Evolutionary conservation across 2,113 vertebrate species (phyloP).

Genomic region (Rhynchomys soricoides): DNA sequence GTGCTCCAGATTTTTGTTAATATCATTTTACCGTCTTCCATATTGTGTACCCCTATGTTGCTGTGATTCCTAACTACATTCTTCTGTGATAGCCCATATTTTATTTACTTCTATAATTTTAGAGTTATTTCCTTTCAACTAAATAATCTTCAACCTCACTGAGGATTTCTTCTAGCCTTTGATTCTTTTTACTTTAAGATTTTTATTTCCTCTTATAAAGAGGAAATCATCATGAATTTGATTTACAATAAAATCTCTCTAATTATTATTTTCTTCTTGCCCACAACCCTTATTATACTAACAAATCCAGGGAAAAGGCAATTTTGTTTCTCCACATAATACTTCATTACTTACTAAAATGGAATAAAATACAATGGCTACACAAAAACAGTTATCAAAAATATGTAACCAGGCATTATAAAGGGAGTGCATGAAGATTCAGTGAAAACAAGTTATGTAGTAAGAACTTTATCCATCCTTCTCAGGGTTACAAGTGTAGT

Average conservation of each 20-base stretch:
- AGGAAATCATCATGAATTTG: not conserved
- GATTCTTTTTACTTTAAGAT: not conserved
- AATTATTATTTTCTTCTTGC: not conserved
- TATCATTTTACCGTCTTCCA: not conserved
- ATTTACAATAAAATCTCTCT: not conserved
- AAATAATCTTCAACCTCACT: not conserved
- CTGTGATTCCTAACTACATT: not conserved
- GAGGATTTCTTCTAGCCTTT: not conserved
- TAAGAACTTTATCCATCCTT: not conserved
- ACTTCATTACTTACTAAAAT: not conserved
- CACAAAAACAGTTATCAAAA: conserved; percentile 12
- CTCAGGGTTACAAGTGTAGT: not conserved
- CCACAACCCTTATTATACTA: not conserved
- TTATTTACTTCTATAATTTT: not conserved
- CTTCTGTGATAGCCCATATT: not conserved
- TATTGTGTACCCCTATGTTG: not conserved
- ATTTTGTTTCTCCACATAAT: conserved; percentile 11
- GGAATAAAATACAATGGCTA: not conserved
- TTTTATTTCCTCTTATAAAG: not conserved
- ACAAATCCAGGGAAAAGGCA: not conserved
- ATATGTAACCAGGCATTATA: not conserved
- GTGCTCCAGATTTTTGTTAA: no score
- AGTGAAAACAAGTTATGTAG: not conserved
- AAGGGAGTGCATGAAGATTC: not conserved
- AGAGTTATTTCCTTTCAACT: not conserved